phyloP scores from a whole-genome alignment of 1,140 invertebrate species.

The Bombus waltoni region DNA sequence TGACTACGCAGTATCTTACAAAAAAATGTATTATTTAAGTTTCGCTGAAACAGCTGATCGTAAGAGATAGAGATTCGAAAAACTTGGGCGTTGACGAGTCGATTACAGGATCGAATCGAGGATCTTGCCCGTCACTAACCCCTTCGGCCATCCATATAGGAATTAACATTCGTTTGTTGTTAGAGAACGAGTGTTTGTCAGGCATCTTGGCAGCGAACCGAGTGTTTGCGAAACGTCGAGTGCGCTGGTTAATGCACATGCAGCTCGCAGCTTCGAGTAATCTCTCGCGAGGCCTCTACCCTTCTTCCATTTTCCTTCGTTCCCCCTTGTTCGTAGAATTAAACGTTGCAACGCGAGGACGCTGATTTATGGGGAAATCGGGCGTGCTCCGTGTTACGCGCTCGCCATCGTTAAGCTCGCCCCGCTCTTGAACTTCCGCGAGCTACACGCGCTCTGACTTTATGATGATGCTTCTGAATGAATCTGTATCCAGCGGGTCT shows the following conservation, averaged over 20 bases:
- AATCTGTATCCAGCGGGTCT: not conserved
- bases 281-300: not conserved
- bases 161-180: slow-evolving; percentile 50
- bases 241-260: slow-evolving; percentile 58
- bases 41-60: too few relatives aligned
- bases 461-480: not conserved
- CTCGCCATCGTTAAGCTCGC: slow-evolving; percentile 49
- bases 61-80: too few relatives aligned
- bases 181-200: slow-evolving; percentile 60
- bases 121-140: slow-evolving; percentile 1
- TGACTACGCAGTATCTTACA: too few relatives aligned
- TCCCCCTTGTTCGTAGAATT: slow-evolving; percentile 16
- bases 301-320: not conserved
- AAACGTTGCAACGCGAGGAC: slow-evolving; percentile 65
- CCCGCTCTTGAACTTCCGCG: too few relatives aligned
- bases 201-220: slow-evolving; percentile 50
- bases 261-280: slow-evolving; percentile 53
- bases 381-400: slow-evolving; percentile 68
- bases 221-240: slow-evolving; percentile 60
- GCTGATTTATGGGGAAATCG: slow-evolving; percentile 72
- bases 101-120: too few relatives aligned
- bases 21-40: too few relatives aligned
- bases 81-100: too few relatives aligned
- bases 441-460: not conserved
- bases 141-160: slow-evolving; percentile 13